phyloP scores from a whole-genome alignment of 2,797 vertebrate species.

The Florisuga fusca region DNA sequence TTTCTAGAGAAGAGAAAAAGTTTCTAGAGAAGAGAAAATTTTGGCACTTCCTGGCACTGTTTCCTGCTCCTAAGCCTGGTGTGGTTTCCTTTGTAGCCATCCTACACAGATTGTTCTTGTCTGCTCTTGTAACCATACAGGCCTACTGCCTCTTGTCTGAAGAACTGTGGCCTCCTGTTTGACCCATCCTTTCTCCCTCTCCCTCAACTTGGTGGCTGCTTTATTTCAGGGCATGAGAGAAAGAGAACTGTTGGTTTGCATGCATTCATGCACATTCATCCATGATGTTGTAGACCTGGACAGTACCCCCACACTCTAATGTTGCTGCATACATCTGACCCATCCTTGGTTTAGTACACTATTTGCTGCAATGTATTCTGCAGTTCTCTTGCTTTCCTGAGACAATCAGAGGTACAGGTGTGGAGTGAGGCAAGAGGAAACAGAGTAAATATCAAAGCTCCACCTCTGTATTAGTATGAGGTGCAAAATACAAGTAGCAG shows the following conservation, averaged over 20 bases:
- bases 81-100: not conserved
- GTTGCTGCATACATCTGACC: not conserved
- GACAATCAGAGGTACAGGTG: not conserved
- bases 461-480: not conserved
- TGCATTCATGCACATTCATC: not conserved
- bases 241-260: not conserved
- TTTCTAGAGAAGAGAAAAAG: not conserved
- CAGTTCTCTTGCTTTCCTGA: not conserved
- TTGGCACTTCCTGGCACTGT: not conserved
- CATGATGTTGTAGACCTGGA: not conserved
- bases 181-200: not conserved
- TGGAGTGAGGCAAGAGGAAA: not conserved
- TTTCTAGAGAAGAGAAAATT: not conserved
- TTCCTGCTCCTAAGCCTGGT: not conserved
- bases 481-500: not conserved
- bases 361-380: not conserved
- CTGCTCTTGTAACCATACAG: not conserved
- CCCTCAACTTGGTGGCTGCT: not conserved
- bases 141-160: not conserved
- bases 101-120: not conserved
- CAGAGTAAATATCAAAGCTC: not conserved
- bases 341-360: not conserved
- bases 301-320: fast-evolving
- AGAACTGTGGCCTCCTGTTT: not conserved
- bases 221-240: not conserved